Conservation (phyloP, 2,888 invertebrate species). For the Steinernema scapterisci region DNA sequence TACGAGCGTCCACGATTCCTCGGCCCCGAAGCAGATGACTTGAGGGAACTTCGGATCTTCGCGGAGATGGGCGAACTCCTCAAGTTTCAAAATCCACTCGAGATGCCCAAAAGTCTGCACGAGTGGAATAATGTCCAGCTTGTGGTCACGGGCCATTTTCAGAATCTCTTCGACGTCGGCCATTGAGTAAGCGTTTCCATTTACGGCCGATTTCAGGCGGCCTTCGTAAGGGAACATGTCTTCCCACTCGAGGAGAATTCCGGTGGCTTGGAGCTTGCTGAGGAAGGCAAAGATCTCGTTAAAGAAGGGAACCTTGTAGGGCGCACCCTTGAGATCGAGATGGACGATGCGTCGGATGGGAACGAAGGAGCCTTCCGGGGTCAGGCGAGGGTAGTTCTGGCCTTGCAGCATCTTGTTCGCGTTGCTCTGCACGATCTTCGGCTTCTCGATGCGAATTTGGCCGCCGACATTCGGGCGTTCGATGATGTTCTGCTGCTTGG, state of each 20-base stretch:
- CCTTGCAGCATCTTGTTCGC: neutral
- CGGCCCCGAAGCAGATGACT: slow-evolving; percentile 62
- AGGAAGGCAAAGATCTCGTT: slow-evolving; percentile 74
- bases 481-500: neutral
- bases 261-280: slow-evolving; percentile 77
- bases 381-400: slow-evolving; percentile 56
- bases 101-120: slow-evolving; percentile 85
- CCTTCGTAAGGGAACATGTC: slow-evolving; percentile 84
- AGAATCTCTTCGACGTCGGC: slow-evolving; percentile 72
- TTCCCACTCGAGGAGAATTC: slow-evolving; percentile 82
- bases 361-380: slow-evolving; percentile 54
- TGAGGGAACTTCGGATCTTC: slow-evolving; percentile 46
- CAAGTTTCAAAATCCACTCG: slow-evolving; percentile 79
- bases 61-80: slow-evolving; percentile 74
- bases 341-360: slow-evolving; percentile 76
- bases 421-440: neutral
- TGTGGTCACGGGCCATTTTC: slow-evolving; percentile 68
- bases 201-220: slow-evolving; percentile 73
- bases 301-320: slow-evolving; percentile 67
- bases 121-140: slow-evolving; percentile 78
- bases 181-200: slow-evolving; percentile 75
- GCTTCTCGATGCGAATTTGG: slow-evolving; percentile 12
- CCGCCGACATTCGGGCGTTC: neutral
- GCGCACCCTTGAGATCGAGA: slow-evolving; percentile 77
- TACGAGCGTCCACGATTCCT: slow-evolving; percentile 68